Conservation (phyloP, 2,113 vertebrate species). For the Melanostigma gelatinosum region DNA sequence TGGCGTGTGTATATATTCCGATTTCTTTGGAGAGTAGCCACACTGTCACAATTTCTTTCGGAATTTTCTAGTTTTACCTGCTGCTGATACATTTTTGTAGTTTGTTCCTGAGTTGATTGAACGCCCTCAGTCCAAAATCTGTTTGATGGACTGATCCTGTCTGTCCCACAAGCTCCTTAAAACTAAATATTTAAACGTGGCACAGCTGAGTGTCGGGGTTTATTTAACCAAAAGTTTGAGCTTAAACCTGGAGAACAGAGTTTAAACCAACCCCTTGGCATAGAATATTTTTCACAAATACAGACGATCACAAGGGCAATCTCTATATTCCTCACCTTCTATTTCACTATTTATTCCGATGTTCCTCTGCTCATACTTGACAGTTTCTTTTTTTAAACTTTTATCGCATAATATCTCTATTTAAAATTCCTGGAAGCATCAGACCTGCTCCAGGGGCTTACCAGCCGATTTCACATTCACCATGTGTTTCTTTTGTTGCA, state of each 20-base stretch:
- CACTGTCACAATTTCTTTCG: too few relatives aligned
- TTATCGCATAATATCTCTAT: background rate
- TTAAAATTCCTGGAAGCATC: slow-evolving; percentile 10
- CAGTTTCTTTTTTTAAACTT: slow-evolving; percentile 1
- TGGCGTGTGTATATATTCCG: too few relatives aligned
- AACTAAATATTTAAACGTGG: slow-evolving; percentile 81
- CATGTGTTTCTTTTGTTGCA: slow-evolving; percentile 27
- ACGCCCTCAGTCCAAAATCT: slow-evolving; percentile 14
- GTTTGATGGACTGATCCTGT: slow-evolving; percentile 51
- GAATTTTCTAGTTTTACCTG: too few relatives aligned
- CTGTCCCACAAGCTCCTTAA: slow-evolving; percentile 50
- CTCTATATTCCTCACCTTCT: background rate
- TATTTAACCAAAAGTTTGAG: slow-evolving; percentile 72
- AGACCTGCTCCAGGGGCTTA: background rate
- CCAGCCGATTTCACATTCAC: slow-evolving; percentile 19
- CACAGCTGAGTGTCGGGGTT: slow-evolving; percentile 70
- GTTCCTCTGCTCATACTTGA: slow-evolving; percentile 1
- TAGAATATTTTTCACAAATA: background rate
- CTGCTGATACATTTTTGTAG: slow-evolving; percentile 19
- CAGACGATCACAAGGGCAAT: background rate
- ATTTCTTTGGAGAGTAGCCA: too few relatives aligned
- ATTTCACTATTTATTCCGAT: background rate
- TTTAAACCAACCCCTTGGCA: slow-evolving; percentile 22
- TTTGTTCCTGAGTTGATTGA: slow-evolving; percentile 25
- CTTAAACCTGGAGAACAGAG: slow-evolving; percentile 57